phyloP scores from a whole-genome alignment of 2,888 invertebrate genomes.

The Cyaniris semiargus region DNA sequence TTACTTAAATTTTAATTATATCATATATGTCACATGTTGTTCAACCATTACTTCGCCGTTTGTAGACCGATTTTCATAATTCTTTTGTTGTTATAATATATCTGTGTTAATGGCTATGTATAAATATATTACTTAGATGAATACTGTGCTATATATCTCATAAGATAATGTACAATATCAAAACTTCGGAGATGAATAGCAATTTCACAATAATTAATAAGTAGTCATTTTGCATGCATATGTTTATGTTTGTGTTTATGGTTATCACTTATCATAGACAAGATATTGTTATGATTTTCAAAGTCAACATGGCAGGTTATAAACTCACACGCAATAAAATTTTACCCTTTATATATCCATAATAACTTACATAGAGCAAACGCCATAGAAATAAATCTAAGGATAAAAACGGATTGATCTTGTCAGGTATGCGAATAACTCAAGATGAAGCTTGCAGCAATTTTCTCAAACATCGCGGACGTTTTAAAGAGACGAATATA shows the following conservation, averaged over 20 bases:
- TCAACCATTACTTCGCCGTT: too few relatives aligned
- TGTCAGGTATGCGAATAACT: neutral
- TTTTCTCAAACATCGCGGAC: constrained; percentile 17
- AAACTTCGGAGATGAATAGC: neutral
- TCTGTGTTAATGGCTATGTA: neutral
- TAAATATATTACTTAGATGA: neutral
- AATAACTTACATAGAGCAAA: neutral
- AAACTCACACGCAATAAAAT: too few relatives aligned
- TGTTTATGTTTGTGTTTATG: neutral
- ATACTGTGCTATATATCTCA: neutral
- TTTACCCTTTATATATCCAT: too few relatives aligned
- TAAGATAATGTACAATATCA: neutral
- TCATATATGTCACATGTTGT: too few relatives aligned
- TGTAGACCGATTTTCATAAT: too few relatives aligned
- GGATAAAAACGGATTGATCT: neutral
- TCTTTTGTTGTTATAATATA: too few relatives aligned
- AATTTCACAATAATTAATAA: neutral
- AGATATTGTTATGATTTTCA: neutral
- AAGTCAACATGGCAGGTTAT: too few relatives aligned
- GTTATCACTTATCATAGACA: neutral
- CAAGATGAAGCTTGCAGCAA: constrained; percentile 3
- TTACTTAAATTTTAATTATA: too few relatives aligned
- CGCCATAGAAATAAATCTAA: neutral
- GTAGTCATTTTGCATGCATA: too few relatives aligned
- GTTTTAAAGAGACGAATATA: constrained; percentile 21